Base-by-base conservation (phyloP, 2,797 vertebrate genomes). In the Paedocypris micromegethes region DNA sequence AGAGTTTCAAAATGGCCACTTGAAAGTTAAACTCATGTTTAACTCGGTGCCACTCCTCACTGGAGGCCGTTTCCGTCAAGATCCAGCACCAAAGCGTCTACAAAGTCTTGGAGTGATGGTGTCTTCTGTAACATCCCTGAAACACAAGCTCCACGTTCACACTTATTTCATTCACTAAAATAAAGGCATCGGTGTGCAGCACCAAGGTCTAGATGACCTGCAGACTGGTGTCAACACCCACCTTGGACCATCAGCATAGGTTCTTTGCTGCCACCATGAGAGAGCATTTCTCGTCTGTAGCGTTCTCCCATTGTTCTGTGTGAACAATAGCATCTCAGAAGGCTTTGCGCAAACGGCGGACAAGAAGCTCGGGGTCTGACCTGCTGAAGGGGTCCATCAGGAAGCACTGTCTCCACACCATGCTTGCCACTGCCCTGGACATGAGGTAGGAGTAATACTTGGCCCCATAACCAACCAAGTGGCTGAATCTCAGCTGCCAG, bases 391-490 rank as follows among this genome's bases (percentile, higher is more conserved):
- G 97, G 75, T 98, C 91, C 79, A 89, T 89, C 64, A 91, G 74
- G 76, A 99, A 98, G 78, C 97, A 98, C 68, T 96, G 93, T 65
- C 90, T 96, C 97, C 97, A 99, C 66, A 99, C 90, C 95, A 99
- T 98, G 5, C 94, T 96, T 1, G 97, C 96, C 56, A 98, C 94
- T 0, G 97, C 96, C 38, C 96, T 85, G 74, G 96, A 98, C 95
- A 99, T 92, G 75, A 99, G 90, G 85, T 99, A 98, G 45, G 97
- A 98, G 79, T 99, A 99, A 58, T 99, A 99, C 66, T 97, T 99
- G 77, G 95, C 96, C 7, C 96, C 95, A 0, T 99, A 99, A 63
- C 97, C 93, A 72, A 97, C 91, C 0, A 99, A 93, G 81, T 99
- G 97, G 83, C 93, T 95, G 86, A 99, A 98, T 74, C 96, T 88